Conservation (phyloP, 2,797 vertebrate species). For the Leptodactylus fallax region DNA sequence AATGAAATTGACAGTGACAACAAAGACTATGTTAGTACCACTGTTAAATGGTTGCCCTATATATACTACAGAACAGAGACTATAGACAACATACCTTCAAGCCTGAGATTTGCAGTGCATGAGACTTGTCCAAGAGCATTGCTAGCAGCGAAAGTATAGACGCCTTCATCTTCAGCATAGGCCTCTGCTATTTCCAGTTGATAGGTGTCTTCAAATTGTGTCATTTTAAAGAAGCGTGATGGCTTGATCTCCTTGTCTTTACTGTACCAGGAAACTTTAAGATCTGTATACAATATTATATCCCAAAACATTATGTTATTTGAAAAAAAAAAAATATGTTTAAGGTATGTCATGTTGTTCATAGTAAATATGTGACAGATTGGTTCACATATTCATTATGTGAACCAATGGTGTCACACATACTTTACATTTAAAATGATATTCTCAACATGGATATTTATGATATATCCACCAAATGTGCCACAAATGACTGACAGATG, state of each 20-base stretch:
- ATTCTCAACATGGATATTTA: too few relatives aligned
- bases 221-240: slow-evolving; percentile 93
- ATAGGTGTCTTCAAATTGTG: slow-evolving; percentile 95
- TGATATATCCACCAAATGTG: too few relatives aligned
- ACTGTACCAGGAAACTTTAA: slow-evolving; percentile 92
- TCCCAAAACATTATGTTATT: too few relatives aligned
- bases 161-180: slow-evolving; percentile 91
- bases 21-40: slow-evolving; percentile 64
- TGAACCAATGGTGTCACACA: too few relatives aligned
- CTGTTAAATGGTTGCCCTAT: slow-evolving; percentile 38
- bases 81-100: slow-evolving; percentile 82
- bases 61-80: slow-evolving; percentile 33
- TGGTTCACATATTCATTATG: too few relatives aligned
- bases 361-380: background rate
- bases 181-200: slow-evolving; percentile 93
- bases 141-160: slow-evolving; percentile 88
- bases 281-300: slow-evolving; percentile 76
- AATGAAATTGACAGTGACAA: slow-evolving; percentile 67
- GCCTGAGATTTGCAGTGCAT: slow-evolving; percentile 86
- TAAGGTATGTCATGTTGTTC: background rate
- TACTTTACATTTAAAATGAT: too few relatives aligned
- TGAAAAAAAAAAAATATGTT: background rate
- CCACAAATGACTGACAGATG: too few relatives aligned
- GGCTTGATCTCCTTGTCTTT: slow-evolving; percentile 94
- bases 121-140: slow-evolving; percentile 88